Evolutionary conservation across 2,797 vertebrate species (phyloP), one percentile per base, ranked within the genome.

Genomic region (Oceanodroma leucorhoa): DNA sequence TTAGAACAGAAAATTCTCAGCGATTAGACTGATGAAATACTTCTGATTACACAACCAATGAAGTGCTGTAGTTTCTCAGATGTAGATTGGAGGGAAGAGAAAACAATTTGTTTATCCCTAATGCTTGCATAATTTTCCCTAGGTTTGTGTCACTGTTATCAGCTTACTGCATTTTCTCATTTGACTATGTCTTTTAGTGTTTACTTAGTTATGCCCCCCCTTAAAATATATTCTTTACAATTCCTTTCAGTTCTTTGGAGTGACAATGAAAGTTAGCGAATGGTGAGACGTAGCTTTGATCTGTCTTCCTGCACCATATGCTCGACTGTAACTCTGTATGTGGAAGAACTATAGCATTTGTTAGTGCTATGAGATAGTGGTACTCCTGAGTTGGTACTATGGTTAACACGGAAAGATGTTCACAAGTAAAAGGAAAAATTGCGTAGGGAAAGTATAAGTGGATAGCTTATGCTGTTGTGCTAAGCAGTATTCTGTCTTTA

Each of bases 161-260:
- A 94, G 71, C 61, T 73, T 75, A 92, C 93, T 87, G 60, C 57
- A 58, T 77, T 94, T 95, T 88, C 55, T 93, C n/a, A 89, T 82
- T 80, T 89, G 62, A 77, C 55, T 84, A 9, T 60, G 29, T 7
- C 57, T 91, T 93, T 90, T 90, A 89, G 87, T 85, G 48, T 82
- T 93, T 82, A 55, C 26, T 73, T 92, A 94, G 83, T 53, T 92
- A 62, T 93, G 77, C 67, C 48, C 53, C 62, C 80, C 23, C 36
- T 89, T 82, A 89, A 94, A 89, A 89, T 50, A 21, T 55, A 53
- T 65, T 93, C 30, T 79, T 92, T 82, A 79, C 19, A 76, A 53
- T 89, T 91, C 34, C 24, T 92, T 92, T 90, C 18, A 58, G 58
- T 93, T 94, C 53, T 90, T 89, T 77, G 50, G 45, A 45, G 21